A percentile compares a stretch with the other conserved stretches of the same genome.
Evolutionary conservation across 2,888 invertebrate species (phyloP).

Genomic region (Stenotaenia linearis): DNA sequence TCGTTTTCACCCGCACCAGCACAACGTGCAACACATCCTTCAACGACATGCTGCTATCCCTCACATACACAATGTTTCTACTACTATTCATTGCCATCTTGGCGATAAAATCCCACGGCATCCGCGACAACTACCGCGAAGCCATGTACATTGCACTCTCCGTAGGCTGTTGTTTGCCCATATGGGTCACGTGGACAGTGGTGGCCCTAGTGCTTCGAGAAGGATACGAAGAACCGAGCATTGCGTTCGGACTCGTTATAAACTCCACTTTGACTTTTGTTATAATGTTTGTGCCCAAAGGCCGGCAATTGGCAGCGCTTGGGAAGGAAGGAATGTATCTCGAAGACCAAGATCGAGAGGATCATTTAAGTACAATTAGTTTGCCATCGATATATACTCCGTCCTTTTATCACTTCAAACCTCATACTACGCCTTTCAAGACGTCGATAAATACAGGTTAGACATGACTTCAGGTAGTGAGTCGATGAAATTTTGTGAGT

Average conservation of each 20-base stretch:
- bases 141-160: slow-evolving; percentile 86
- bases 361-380: slow-evolving; percentile 29
- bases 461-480: neutral
- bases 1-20: slow-evolving; percentile 41
- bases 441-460: neutral
- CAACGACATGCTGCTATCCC: slow-evolving; percentile 60
- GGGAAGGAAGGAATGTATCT: slow-evolving; percentile 80
- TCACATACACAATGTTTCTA: slow-evolving; percentile 75
- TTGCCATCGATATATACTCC: slow-evolving; percentile 73
- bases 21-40: slow-evolving; percentile 45
- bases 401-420: slow-evolving; percentile 88
- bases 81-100: slow-evolving; percentile 77
- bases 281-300: slow-evolving; percentile 86
- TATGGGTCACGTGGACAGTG: slow-evolving; percentile 78
- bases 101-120: slow-evolving; percentile 73
- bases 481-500: too few species aligned
- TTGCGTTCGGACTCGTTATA: slow-evolving; percentile 80
- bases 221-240: slow-evolving; percentile 70
- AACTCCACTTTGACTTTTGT: slow-evolving; percentile 80
- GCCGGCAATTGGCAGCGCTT: slow-evolving; percentile 82
- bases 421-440: slow-evolving; percentile 43
- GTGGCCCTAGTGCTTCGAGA: slow-evolving; percentile 58
- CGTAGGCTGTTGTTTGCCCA: slow-evolving; percentile 75
- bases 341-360: slow-evolving; percentile 54
- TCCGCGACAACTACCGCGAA: slow-evolving; percentile 88